Base-by-base conservation (phyloP, 2,888 invertebrate genomes). In the Tuberolachnus salignus region DNA sequence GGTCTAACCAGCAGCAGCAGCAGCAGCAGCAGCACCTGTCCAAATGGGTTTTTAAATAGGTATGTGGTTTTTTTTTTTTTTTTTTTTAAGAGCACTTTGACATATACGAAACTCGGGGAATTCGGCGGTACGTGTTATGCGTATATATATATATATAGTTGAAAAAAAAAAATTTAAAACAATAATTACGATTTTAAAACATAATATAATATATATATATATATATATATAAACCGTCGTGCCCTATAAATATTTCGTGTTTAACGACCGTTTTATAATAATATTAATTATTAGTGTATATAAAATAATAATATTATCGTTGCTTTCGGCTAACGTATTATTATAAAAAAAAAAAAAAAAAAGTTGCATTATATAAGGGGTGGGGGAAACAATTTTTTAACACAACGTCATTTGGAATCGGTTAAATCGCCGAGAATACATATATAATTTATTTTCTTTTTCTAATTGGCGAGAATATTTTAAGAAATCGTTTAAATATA, bases 41-140 rank as follows among this genome's bases (percentile, higher is more conserved):
- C 75, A 67, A 75, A 75, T 75, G 75, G 34, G 57, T 75, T 75
- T 75, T 75, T 75, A 75, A 75, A 75, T 67, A 63, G 21, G 53
- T 74, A 63, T 42, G 53, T 74, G 42, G n/a, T n/a, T n/a, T n/a
- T n/a, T n/a, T n/a, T n/a, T n/a, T n/a, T n/a, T n/a, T n/a, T n/a
- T n/a, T n/a, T 64, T 64, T 74, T 64, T 74, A 57, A 55, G 23
- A 75, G 67, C 66, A 59, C 64, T 75, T 67, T 75, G 46, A 66
- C 75, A 61, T 26, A 6, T 34, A 34, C 6, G 6, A 34, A 51
- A 73, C 72, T 63, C 61, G 16, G 34, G 34, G 49, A 19, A 34
- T 61, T 53, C 67, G 34, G 34, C 34, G 34, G 3, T 34, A 3
- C 34, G 6, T 6, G 19, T n/a, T 26, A 16, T 55, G 11, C 8